Base-by-base conservation (phyloP, 2,888 invertebrate genomes). In the Leptothorax acervorum region DNA sequence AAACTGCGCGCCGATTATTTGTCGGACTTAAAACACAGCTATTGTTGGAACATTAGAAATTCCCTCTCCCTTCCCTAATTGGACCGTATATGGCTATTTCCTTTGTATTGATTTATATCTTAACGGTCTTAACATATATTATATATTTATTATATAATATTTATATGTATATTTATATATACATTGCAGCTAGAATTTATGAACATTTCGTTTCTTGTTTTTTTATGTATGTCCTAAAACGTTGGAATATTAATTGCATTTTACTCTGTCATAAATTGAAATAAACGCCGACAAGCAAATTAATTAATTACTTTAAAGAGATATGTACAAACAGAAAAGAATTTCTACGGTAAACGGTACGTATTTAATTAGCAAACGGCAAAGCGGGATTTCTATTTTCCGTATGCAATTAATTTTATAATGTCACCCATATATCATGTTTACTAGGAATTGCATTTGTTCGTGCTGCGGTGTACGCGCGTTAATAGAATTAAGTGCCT, bases 341-440 rank as follows among this genome's bases (percentile, higher is more conserved):
- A 81, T 60, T 35, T 18, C n/a, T 60, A 12, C 11, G 18, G 12
- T 9, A 23, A 71, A n/a, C 12, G 23, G 9, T 48, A 11, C 28
- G n/a, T 60, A 71, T 81, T 81, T 81, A 81, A 81, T 81, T 71
- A 81, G 60, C 18, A 60, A 71, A 79, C 60, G 60, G 60, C 60
- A 81, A 71, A 81, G 39, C 60, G 31, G 35, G 48, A 62, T 81
- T 60, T 39, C 48, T 73, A 81, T 71, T 81, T 81, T 73, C 60
- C n/a, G 60, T 71, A 18, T 73, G 60, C 73, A 81, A 81, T 81
- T 81, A 81, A 81, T 81, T 71, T 81, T 71, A 60, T 81, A 73
- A 81, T 48, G 79, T 81, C 73, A 15, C 23, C 8, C 71, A 23
- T 79, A 57, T 45, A 71, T 71, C 45, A 71, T 70, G 18, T 78